Conservation (phyloP, 2,113 vertebrate genomes). For the Calonectris borealis region DNA sequence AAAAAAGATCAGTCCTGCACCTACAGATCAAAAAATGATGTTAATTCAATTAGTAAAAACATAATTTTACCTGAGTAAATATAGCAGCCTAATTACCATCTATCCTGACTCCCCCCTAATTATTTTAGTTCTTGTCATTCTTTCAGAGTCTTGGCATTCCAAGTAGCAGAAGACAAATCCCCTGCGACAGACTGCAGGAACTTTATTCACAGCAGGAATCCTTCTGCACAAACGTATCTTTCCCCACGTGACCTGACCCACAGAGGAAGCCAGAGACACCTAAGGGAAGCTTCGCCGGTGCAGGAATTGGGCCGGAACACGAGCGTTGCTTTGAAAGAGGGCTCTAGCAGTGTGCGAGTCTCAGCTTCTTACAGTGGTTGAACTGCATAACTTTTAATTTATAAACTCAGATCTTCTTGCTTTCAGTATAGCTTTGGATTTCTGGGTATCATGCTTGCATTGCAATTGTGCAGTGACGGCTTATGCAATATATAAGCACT, state of each 20-base stretch:
- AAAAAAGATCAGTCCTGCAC: background rate
- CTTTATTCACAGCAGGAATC: background rate
- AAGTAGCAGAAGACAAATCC: background rate
- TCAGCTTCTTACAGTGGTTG: background rate
- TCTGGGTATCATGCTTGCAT: background rate
- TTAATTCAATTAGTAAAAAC: background rate
- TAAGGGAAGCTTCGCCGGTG: background rate
- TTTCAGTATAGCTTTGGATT: background rate
- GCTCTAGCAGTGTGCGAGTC: background rate
- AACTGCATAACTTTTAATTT: background rate
- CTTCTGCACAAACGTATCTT: background rate
- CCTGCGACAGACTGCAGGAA: background rate
- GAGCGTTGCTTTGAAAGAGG: rapidly evolving
- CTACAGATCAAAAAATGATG: background rate
- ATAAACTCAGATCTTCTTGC: background rate
- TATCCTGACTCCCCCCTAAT: background rate
- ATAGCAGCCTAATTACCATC: background rate
- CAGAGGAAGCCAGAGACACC: background rate
- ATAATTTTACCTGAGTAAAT: background rate
- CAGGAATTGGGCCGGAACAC: background rate
- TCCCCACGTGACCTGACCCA: background rate
- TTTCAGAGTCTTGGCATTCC: background rate
- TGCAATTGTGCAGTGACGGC: background rate
- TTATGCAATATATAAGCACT: background rate
- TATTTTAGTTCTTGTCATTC: background rate